A percentile compares a stretch with the other conserved stretches of the same genome.
phyloP scores from a whole-genome alignment of 2,888 invertebrate genomes.

The Caenorhabditis macrosperma region DNA sequence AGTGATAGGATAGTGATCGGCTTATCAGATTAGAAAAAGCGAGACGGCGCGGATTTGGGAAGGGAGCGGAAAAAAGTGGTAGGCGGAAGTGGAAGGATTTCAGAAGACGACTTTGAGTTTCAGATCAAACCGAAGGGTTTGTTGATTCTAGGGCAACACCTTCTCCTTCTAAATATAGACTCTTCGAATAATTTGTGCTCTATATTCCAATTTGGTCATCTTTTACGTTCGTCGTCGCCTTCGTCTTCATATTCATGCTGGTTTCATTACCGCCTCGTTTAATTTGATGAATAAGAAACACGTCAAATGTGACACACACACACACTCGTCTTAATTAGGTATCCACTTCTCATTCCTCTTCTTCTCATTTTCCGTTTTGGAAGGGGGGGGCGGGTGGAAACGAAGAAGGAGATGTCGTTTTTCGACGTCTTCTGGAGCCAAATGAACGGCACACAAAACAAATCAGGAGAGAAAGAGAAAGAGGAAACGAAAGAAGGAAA shows the following conservation, averaged over 20 bases:
- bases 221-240: no score
- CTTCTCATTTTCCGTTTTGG: constrained; percentile 3
- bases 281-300: constrained; percentile 35
- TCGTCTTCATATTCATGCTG: no score
- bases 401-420: neutral
- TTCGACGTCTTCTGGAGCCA: neutral
- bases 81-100: neutral
- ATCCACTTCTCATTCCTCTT: neutral
- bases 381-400: no score
- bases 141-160: no score
- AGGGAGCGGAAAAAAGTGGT: neutral
- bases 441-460: neutral
- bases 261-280: constrained; percentile 21
- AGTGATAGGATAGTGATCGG: constrained; percentile 46
- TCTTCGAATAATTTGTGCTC: constrained; percentile 2
- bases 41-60: constrained; percentile 4
- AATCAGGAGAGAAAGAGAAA: neutral
- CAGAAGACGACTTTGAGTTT: no score
- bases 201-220: neutral
- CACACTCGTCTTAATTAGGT: constrained; percentile 19
- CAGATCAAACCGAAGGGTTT: no score
- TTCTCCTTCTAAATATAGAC: no score
- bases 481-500: neutral
- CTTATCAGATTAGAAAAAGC: constrained; percentile 47
- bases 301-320: constrained; percentile 10